phyloP scores from a whole-genome alignment of 2,113 vertebrate genomes.

The Smithornis capensis region DNA sequence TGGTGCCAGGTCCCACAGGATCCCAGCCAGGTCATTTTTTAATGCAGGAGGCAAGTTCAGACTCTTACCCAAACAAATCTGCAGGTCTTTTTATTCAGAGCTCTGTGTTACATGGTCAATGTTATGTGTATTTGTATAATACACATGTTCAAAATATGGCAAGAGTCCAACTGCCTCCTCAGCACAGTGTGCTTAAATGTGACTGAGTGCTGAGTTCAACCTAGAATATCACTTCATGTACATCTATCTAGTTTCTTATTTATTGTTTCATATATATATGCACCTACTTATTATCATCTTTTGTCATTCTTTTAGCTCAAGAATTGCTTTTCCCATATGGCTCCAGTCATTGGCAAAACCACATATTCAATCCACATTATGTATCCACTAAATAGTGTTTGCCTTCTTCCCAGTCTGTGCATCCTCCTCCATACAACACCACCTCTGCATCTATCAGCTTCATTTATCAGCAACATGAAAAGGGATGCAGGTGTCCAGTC shows the following conservation, averaged over 20 bases:
- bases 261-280: neutral
- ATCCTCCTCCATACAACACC: neutral
- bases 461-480: neutral
- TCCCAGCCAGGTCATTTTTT: neutral
- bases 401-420: neutral
- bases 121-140: neutral
- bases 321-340: neutral
- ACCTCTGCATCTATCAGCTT: too few species aligned
- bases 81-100: neutral
- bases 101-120: neutral
- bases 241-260: neutral
- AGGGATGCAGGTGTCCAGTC: neutral
- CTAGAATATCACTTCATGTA: neutral
- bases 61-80: neutral
- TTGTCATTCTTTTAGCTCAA: neutral
- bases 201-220: neutral
- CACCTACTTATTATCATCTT: neutral
- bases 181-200: neutral
- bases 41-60: neutral
- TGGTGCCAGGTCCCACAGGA: neutral
- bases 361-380: neutral
- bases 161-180: neutral
- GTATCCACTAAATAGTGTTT: neutral
- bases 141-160: rapidly evolving
- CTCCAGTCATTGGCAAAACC: neutral